Evolutionary conservation across 2,888 invertebrate species (phyloP), one percentile per base, ranked within the genome.

Genomic region (Stenurella melanura): DNA sequence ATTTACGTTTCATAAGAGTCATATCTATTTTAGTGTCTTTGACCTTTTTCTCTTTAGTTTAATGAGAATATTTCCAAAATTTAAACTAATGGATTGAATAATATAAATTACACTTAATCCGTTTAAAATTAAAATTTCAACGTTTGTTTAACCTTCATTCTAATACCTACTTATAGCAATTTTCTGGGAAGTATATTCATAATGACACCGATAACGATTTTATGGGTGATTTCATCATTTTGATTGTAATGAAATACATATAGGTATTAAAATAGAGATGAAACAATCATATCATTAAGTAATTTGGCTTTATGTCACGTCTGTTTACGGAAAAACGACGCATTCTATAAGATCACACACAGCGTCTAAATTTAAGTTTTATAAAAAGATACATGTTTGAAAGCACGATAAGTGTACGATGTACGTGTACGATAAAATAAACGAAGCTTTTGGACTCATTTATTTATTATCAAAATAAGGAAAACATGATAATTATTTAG

Each of bases 181-280:
- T 64, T 64, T 64, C 63, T 64, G 38, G 63, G 63, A 64, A 64
- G 63, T 38, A 38, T 38, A 38, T 64, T 38, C 63, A 64, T 64
- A 64, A 64, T 64, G 63, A 64, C 63, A 64, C 63, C 38, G 63
- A 64, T 64, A 64, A 64, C 63, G 38, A 64, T 38, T 64, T 64
- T 64, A 64, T 64, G 18, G 63, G 38, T 38, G 63, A 64, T 64
- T 64, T 64, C 63, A 64, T 64, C 63, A 64, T 38, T 21, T 38
- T 64, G 17, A n/a, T 38, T 38, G 63, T 64, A 64, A 18, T 64
- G 19, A 30, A 61, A 61, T n/a, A 50, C 50, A 15, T 15, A 15
- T 15, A 50, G 50, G 6, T 50, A 50, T n/a, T 15, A 50, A 15
- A 15, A 42, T 50, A 50, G 50, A 12, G n/a, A 50, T 50, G 50